Percentiles rank a stretch among this genome's conserved stretches.
Conservation (phyloP, 2,113 vertebrate genomes). For the Pterophyllum scalare region DNA sequence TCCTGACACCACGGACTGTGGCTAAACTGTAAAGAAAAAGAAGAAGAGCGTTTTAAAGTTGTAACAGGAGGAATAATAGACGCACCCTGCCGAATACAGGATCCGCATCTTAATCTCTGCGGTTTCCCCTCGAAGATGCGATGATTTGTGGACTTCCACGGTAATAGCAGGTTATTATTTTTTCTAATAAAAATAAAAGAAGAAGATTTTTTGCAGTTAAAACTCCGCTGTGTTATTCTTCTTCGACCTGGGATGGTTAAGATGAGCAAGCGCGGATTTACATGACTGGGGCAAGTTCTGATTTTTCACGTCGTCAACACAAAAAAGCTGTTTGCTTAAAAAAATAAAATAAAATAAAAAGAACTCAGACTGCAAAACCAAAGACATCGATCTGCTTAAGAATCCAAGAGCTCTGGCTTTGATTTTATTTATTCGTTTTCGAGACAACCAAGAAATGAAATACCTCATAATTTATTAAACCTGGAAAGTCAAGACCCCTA, state of each 20-base stretch:
- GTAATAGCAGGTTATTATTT: neutral
- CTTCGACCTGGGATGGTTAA: constrained; percentile 40
- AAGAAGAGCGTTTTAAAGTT: constrained; percentile 57
- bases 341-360: neutral
- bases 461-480: constrained; percentile 80
- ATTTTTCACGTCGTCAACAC: constrained; percentile 35
- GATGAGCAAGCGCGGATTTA: constrained; percentile 67
- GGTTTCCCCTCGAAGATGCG: constrained; percentile 42
- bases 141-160: constrained; percentile 52
- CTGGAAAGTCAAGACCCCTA: constrained; percentile 64
- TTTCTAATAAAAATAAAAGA: too few relatives aligned
- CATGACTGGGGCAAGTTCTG: constrained; percentile 68
- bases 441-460: constrained; percentile 68
- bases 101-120: constrained; percentile 62
- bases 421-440: constrained; percentile 23
- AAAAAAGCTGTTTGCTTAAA: constrained; percentile 37
- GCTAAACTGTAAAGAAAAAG: constrained; percentile 31
- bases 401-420: constrained; percentile 60
- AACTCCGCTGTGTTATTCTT: neutral
- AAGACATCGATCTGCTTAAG: constrained; percentile 73
- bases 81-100: constrained; percentile 64
- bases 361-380: constrained; percentile 74
- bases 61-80: constrained; percentile 53
- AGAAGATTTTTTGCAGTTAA: neutral
- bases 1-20: constrained; percentile 38